A percentile compares a stretch with the other conserved stretches of the same genome.
Conservation (phyloP, 2,888 invertebrate species). For the Leucophora obtusa region DNA sequence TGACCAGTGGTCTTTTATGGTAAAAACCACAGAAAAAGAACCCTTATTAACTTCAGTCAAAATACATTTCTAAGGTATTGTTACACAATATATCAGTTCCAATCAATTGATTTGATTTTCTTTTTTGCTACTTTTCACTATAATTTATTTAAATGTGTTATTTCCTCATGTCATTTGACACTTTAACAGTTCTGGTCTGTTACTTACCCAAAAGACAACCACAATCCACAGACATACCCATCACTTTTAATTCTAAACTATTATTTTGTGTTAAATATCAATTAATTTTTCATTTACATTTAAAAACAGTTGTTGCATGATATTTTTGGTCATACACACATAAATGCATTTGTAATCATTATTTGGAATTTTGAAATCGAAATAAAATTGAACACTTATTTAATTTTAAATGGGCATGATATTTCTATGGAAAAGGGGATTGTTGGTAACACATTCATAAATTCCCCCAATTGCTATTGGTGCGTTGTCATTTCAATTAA, state of each 20-base stretch:
- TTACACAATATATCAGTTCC: slow-evolving; percentile 42
- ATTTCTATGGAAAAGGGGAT: slow-evolving; percentile 20
- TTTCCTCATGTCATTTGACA: slow-evolving; percentile 39
- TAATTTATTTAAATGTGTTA: slow-evolving; percentile 27
- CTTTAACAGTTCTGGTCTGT: slow-evolving; percentile 60
- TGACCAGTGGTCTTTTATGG: slow-evolving; percentile 30
- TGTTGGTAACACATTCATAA: background rate
- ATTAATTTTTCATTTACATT: slow-evolving; percentile 22
- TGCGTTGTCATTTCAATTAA: slow-evolving; percentile 48
- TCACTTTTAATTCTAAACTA: slow-evolving; percentile 51
- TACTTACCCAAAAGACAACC: slow-evolving; percentile 32
- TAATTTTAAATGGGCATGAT: background rate
- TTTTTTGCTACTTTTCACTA: slow-evolving; percentile 15
- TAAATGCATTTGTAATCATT: slow-evolving; percentile 1
- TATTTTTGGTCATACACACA: background rate
- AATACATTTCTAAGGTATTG: slow-evolving; percentile 27
- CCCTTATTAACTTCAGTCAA: slow-evolving; percentile 12
- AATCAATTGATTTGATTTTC: slow-evolving; percentile 56
- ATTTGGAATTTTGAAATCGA: background rate
- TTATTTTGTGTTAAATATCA: slow-evolving; percentile 29
- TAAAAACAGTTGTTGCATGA: background rate
- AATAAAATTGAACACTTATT: background rate
- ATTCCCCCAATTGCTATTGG: slow-evolving; percentile 15
- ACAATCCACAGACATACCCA: background rate
- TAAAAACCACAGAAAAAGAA: slow-evolving; percentile 15